A percentile compares a stretch with the other conserved stretches of the same genome.
phyloP scores from a whole-genome alignment of 2,888 invertebrate species.

The Eupithecia inturbata region DNA sequence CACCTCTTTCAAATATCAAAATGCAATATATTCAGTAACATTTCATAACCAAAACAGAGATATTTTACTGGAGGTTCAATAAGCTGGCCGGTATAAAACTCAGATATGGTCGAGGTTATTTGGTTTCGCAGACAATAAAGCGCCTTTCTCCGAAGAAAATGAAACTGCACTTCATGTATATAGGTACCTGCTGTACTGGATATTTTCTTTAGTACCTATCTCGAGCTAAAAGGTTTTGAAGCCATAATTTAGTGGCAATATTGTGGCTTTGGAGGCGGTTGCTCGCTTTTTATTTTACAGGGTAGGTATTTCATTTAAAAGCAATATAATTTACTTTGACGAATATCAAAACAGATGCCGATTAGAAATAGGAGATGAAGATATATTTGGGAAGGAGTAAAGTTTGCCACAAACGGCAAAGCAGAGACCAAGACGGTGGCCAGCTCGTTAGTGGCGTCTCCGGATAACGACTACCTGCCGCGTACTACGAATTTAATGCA shows the following conservation, averaged over 20 bases:
- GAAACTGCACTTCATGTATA: conserved; percentile 69
- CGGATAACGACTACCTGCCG: conserved; percentile 43
- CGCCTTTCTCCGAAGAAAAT: conserved; percentile 74
- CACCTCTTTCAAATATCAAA: neutral
- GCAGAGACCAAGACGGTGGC: conserved; percentile 51
- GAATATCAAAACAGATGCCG: neutral
- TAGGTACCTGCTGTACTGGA: conserved; percentile 24
- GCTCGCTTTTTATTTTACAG: conserved; percentile 42
- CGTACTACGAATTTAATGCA: conserved; percentile 33
- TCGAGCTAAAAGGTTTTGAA: conserved; percentile 31
- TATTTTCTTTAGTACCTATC: conserved; percentile 34
- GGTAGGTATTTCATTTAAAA: conserved; percentile 10
- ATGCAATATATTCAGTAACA: neutral
- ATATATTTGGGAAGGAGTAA: conserved; percentile 1
- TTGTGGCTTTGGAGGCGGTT: conserved; percentile 47
- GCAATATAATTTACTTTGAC: neutral
- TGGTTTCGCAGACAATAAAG: conserved; percentile 79
- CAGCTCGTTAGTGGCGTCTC: conserved; percentile 59
- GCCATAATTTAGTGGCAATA: conserved; percentile 44
- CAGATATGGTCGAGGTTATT: conserved; percentile 76
- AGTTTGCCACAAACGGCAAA: conserved; percentile 39
- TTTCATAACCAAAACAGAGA: conserved; percentile 1
- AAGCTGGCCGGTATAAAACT: conserved; percentile 73
- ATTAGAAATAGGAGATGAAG: neutral
- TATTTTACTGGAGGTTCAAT: conserved; percentile 51